These are phyloP conservation scores for Chroicocephalus ridibundus DNA, from an alignment of 2,113 vertebrate species.

Conservation along the genomic window DNA sequence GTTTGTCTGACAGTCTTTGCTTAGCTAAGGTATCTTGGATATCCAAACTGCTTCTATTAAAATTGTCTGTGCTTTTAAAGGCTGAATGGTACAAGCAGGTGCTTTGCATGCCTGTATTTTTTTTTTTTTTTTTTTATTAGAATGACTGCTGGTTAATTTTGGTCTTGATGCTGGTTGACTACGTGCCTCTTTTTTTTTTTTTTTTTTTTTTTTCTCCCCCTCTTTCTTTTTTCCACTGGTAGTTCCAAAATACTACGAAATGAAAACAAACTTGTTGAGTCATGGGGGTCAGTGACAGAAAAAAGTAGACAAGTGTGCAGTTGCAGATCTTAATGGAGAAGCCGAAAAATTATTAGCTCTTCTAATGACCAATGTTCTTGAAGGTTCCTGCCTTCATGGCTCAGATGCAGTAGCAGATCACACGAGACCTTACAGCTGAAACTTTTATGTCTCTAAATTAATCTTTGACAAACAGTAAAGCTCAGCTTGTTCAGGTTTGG, in stretches of 20 bases:
- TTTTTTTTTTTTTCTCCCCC: not conserved
- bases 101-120: not conserved
- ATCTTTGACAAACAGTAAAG: not conserved
- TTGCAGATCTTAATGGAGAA: not conserved
- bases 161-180: not conserved
- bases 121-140: not conserved
- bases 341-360: not conserved
- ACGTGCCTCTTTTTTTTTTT: not conserved
- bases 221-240: not conserved
- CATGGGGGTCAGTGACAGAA: not conserved
- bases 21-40: not conserved
- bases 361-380: not conserved
- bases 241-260: not conserved
- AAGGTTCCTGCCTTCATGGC: not conserved
- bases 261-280: not conserved
- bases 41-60: not conserved
- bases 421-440: not conserved
- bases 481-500: not conserved
- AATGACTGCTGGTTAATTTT: not conserved
- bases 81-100: not conserved
- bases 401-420: not conserved
- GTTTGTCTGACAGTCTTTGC: slow-evolving; percentile 1
- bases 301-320: not conserved
- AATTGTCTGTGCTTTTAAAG: not conserved
- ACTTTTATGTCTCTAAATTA: rapidly evolving